Evolutionary conservation across 2,888 invertebrate species (phyloP), one percentile per base, ranked within the genome.

Genomic region (Sarcophaga rosellei): DNA sequence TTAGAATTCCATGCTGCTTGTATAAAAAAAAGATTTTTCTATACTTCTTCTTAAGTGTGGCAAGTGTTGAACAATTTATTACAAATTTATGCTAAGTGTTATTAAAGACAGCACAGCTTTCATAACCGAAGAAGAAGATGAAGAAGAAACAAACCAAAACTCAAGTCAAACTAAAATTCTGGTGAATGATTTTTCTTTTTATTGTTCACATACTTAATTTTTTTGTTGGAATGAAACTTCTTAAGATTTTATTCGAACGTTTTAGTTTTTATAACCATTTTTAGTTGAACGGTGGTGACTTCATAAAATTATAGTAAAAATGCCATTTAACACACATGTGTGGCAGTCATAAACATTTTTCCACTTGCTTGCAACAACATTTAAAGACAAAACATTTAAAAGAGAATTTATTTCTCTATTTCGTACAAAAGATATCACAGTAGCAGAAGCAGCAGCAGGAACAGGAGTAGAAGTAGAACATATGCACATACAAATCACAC

Each of bases 261-360:
- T 65, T 53, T 20, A 25, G 12, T 72, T 35, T 45, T 45, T 69
- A 76, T 63, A 62, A 53, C 5, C 17, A 3, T 17, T 73, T 81
- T 68, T 62, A 45, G 68, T 62, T 78, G 35, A 73, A 73, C 81
- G 61, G 74, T 74, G 65, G 78, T 78, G 78, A 84, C 81, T 86
- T 84, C 75, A 86, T 86, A 78, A 84, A 86, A 86, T 78, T 81
- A 75, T 75, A 78, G 81, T 84, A 81, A 84, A 84, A 84, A 78
- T 84, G 75, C 70, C 84, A 81, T 78, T 84, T 81, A 65, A 70
- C 61, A 81, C 81, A 86, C 81, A 78, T 84, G 86, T 86, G 84
- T 78, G 77, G 84, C 81, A 86, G 78, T 78, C 84, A 81, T 78
- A 84, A 84, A 84, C 69, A 84, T 81, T 78, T 5, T 15, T 12